Evolutionary conservation across 2,797 vertebrate genomes (phyloP), one percentile per base, ranked within the genome.

Genomic region (Distichodus sexfasciatus): DNA sequence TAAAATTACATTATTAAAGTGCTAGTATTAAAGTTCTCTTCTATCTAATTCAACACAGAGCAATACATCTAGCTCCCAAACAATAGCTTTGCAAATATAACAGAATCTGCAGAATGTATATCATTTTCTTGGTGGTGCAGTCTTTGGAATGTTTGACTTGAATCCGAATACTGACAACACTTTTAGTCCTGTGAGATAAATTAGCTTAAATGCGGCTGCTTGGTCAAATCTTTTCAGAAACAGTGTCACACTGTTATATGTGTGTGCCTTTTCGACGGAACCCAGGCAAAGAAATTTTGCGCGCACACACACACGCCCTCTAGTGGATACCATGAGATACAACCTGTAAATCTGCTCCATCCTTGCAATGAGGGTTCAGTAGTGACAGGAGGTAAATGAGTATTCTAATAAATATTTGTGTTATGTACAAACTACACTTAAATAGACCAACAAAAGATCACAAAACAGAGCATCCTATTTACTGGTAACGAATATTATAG

Each of bases 1-100:
- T 54, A 61, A 64, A 66, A 73, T 60, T 31, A 26, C 24, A 41
- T 35, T 29, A 43, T 57, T 46, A 43, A 50, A 59, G 4, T 40
- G 21, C 2, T 58, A 58, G 6, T 58, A 40, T 9, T 6, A 68
- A 72, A 36, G 15, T 41, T 65, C 31, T 44, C n/a, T 36, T 21
- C 14, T 53, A 28, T 14, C 2, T 29, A 10, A 28, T 33, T 66
- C 2, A 66, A 54, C 11, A 54, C 31, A 35, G 50, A 29, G 50
- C 28, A 53, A 31, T 4, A 29, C 9, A 35, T 35, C 14, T 36
- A 58, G 23, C 8, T 29, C 17, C 9, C 2, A 28, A 7, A 43
- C 14, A 41, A n/a, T 41, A n/a, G 11, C n/a, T 59, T 1, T 41
- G n/a, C n/a, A 15, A 28, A 17, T 40, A 3, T 28, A 29, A 29